Conservation (phyloP, 2,113 vertebrate species). For the Nerophis ophidion region DNA sequence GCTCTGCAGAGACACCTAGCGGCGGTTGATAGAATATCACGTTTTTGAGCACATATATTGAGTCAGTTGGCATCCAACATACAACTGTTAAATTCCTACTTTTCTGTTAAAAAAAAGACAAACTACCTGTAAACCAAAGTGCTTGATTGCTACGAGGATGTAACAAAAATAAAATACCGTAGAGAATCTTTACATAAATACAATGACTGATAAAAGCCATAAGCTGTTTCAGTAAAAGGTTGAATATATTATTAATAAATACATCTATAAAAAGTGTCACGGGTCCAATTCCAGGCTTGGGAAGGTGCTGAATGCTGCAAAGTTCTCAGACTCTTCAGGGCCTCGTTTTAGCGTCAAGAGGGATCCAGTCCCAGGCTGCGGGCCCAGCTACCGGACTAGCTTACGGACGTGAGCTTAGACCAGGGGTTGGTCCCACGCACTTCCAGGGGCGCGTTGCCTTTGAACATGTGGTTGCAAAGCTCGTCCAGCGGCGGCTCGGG, state of each 20-base stretch:
- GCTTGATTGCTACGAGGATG: no score
- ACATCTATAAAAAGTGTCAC: neutral
- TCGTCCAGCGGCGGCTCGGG: conserved; percentile 92
- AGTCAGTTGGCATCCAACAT: no score
- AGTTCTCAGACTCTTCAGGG: no score
- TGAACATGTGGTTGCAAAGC: conserved; percentile 81
- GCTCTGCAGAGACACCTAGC: no score
- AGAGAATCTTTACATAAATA: neutral
- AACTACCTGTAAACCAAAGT: no score
- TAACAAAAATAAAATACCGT: neutral
- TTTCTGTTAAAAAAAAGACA: no score
- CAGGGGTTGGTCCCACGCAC: conserved; percentile 87
- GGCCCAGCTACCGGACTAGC: conserved; percentile 51
- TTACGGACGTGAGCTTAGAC: conserved; percentile 80
- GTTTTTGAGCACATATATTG: no score
- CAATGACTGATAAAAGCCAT: neutral
- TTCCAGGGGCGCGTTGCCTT: conserved; percentile 75
- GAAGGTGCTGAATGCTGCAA: neutral
- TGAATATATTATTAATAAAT: conserved; percentile 5
- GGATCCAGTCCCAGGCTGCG: no score
- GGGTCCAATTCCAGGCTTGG: neutral
- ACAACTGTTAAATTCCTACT: no score
- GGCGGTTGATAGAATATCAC: no score
- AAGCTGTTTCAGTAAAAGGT: neutral
- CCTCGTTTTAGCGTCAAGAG: neutral